These are phyloP conservation scores for Meandrusa payeni DNA, from an alignment of 2,888 invertebrate genomes.

Conservation along the genomic window DNA sequence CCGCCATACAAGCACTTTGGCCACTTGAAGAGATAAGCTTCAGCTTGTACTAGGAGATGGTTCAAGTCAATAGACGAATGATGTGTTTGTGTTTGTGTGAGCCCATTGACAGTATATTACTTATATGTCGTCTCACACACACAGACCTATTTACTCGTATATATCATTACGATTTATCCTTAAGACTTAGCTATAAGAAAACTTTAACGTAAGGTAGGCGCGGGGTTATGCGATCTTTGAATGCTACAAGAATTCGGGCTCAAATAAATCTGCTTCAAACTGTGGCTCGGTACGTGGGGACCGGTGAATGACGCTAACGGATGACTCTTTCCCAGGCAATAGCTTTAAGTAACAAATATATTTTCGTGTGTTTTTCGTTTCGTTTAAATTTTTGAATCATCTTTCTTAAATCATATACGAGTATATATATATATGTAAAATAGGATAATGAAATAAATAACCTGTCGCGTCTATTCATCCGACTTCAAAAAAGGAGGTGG, in stretches of 20 bases:
- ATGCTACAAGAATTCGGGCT: background rate
- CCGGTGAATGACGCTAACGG: slow-evolving; percentile 3
- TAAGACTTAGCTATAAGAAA: background rate
- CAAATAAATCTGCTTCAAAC: slow-evolving; percentile 7
- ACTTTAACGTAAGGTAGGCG: background rate
- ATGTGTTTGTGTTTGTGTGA: too few species aligned
- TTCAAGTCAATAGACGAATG: too few species aligned
- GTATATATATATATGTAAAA: too few species aligned
- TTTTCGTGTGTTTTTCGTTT: background rate
- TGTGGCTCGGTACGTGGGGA: slow-evolving; percentile 7
- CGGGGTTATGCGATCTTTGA: background rate
- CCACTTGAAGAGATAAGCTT: too few species aligned
- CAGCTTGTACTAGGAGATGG: too few species aligned
- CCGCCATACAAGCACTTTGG: too few species aligned
- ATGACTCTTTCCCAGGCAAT: slow-evolving; percentile 1
- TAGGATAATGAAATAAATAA: too few species aligned
- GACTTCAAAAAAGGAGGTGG: too few species aligned
- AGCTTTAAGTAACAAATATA: slow-evolving; percentile 1
- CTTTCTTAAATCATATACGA: too few species aligned
- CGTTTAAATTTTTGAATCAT: background rate
- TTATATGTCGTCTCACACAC: too few species aligned
- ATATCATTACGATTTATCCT: background rate
- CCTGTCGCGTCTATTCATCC: too few species aligned
- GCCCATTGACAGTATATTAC: too few species aligned
- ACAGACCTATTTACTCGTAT: background rate